Evolutionary conservation across 53 echinoderm and acorn worm genomes (phyloP).

Genomic region (Actinopyga echinites): DNA sequence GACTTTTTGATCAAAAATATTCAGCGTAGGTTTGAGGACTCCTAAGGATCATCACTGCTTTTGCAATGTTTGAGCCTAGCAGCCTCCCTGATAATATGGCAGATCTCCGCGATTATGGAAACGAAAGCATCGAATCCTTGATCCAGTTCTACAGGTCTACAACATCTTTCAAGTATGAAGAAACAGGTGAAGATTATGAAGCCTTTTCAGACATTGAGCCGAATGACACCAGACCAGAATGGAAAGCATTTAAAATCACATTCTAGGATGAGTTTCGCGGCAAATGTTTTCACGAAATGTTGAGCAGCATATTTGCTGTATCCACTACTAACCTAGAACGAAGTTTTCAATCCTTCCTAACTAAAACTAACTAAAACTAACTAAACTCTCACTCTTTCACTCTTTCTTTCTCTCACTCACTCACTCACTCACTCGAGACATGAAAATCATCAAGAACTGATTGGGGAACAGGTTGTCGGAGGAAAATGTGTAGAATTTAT

Average conservation of each 20-base stretch:
- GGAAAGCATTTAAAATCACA: constrained; percentile 11
- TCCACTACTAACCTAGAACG: not conserved
- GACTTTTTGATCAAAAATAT: not conserved
- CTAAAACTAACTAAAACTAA: not conserved
- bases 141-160: not conserved
- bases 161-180: not conserved
- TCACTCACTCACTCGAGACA: not conserved
- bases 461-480: constrained; percentile 6
- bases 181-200: constrained; percentile 14
- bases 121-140: not conserved
- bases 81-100: not conserved
- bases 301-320: constrained; percentile 7
- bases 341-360: not conserved
- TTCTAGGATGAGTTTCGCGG: constrained; percentile 5
- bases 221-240: not conserved
- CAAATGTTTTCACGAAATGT: not conserved
- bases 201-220: not conserved
- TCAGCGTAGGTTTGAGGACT: constrained; percentile 3
- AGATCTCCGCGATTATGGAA: not conserved
- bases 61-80: not conserved
- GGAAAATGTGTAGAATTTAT: not conserved
- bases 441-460: not conserved
- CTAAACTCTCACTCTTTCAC: not conserved
- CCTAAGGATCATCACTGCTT: not conserved
- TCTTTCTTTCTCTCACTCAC: not conserved